Conservation (phyloP, 2,888 invertebrate genomes). For the Epiblema foenella region DNA sequence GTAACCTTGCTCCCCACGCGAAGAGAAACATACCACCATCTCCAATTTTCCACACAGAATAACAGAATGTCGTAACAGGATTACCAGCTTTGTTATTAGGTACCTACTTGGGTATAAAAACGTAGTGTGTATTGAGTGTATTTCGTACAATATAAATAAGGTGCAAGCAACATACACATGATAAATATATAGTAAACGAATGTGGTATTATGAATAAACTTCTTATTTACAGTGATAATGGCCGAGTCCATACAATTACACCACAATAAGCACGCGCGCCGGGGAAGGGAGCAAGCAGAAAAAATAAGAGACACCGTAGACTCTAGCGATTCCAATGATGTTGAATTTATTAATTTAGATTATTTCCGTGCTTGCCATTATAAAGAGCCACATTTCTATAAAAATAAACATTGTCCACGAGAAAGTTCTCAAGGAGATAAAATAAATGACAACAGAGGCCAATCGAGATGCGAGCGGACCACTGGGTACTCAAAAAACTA, state of each 20-base stretch:
- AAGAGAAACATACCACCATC: too few species aligned
- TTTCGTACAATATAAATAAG: too few species aligned
- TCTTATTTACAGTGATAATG: conserved; percentile 4
- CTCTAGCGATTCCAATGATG: background rate
- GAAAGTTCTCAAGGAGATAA: background rate
- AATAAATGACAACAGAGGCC: background rate
- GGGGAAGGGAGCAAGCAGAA: background rate
- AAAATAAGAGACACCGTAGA: background rate
- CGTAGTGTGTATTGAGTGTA: too few species aligned
- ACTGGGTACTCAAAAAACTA: background rate
- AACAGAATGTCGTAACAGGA: too few species aligned
- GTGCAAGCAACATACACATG: too few species aligned
- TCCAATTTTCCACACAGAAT: too few species aligned
- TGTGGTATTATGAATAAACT: background rate
- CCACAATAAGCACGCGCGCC: background rate
- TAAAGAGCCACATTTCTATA: background rate
- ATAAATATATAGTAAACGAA: too few species aligned
- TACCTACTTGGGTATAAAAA: too few species aligned
- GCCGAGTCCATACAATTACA: background rate
- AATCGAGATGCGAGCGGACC: background rate
- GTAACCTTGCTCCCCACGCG: too few species aligned
- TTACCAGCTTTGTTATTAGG: too few species aligned
- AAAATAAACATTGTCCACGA: background rate
- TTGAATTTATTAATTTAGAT: background rate
- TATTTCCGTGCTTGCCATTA: background rate